Percentiles rank a stretch among this genome's conserved stretches.
phyloP scores from a whole-genome alignment of 1,140 invertebrate species.

The Eupeodes corollae region DNA sequence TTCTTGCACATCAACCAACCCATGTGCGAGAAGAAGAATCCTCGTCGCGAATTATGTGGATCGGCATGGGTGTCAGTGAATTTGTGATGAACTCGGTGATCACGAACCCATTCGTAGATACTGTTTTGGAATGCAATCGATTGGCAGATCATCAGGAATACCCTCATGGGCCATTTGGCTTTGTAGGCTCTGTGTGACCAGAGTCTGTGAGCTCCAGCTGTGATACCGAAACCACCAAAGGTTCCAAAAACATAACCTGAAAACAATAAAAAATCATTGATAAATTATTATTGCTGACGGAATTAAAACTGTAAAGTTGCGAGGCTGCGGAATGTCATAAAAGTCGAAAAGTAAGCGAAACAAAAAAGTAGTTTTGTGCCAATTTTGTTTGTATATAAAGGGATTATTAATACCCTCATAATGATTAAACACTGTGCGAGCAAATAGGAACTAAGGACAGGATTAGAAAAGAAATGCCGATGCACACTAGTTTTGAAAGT shows the following conservation, averaged over 20 bases:
- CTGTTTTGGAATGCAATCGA: slow-evolving; percentile 43
- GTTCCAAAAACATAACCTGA: slow-evolving; percentile 21
- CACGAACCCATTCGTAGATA: slow-evolving; percentile 44
- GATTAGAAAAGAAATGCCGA: too few relatives aligned
- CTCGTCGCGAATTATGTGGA: slow-evolving; percentile 51
- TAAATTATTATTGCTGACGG: too few relatives aligned
- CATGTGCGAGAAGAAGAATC: slow-evolving; percentile 54
- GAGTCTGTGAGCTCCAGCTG: slow-evolving; percentile 71
- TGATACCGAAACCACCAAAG: slow-evolving; percentile 51
- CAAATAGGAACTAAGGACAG: too few relatives aligned
- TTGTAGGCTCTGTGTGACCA: slow-evolving; percentile 78
- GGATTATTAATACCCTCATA: too few relatives aligned
- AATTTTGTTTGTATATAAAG: too few relatives aligned
- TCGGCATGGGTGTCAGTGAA: slow-evolving; percentile 56
- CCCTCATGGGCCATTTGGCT: slow-evolving; percentile 57
- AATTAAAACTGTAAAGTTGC: too few relatives aligned
- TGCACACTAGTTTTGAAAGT: too few relatives aligned
- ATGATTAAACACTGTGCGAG: too few relatives aligned
- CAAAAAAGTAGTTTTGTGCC: too few relatives aligned
- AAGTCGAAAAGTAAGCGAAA: too few relatives aligned
- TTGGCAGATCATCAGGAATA: slow-evolving; percentile 42
- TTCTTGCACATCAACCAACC: slow-evolving; percentile 51
- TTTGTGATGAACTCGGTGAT: slow-evolving; percentile 55
- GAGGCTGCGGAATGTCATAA: too few relatives aligned
- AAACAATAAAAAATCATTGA: neutral